Evolutionary conservation across 2,113 vertebrate genomes (phyloP).

Genomic region (Polyodon spathula): DNA sequence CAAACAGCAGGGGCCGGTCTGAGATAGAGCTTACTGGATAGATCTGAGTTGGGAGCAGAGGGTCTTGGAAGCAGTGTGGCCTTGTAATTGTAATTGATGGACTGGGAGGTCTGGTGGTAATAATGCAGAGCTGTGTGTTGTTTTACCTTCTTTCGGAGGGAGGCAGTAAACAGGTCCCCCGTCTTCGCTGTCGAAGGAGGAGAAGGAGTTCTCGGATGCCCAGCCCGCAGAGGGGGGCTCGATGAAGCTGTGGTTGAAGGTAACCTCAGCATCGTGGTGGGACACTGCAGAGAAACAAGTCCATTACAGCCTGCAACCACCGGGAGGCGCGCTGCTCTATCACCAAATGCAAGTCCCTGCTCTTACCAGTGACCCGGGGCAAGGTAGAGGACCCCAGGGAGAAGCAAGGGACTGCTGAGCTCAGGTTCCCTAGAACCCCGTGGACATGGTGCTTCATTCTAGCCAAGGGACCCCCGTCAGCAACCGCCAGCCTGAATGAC

Average conservation of each 20-base stretch:
- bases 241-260: constrained; percentile 95
- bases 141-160: constrained; percentile 78
- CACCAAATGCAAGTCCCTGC: too few species aligned
- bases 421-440: constrained; percentile 70
- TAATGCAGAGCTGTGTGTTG: too few species aligned
- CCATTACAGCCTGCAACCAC: too few species aligned
- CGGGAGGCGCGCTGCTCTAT: neutral
- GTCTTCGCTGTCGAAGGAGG: constrained; percentile 73
- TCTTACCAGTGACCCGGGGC: constrained; percentile 84
- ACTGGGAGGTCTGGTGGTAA: too few species aligned
- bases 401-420: constrained; percentile 66
- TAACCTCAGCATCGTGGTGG: constrained; percentile 83
- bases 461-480: constrained; percentile 48
- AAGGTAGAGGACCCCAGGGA: constrained; percentile 68
- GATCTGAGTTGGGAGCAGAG: too few species aligned
- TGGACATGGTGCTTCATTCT: constrained; percentile 82
- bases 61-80: too few species aligned
- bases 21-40: too few species aligned
- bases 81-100: too few species aligned
- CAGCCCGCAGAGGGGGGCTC: constrained; percentile 80
- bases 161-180: constrained; percentile 73
- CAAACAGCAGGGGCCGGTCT: too few species aligned
- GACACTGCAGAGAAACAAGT: constrained; percentile 64
- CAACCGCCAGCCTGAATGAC: constrained; percentile 30
- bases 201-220: constrained; percentile 80